Evolutionary conservation across 2,113 vertebrate genomes (phyloP).

Genomic region (Pterophyllum scalare): DNA sequence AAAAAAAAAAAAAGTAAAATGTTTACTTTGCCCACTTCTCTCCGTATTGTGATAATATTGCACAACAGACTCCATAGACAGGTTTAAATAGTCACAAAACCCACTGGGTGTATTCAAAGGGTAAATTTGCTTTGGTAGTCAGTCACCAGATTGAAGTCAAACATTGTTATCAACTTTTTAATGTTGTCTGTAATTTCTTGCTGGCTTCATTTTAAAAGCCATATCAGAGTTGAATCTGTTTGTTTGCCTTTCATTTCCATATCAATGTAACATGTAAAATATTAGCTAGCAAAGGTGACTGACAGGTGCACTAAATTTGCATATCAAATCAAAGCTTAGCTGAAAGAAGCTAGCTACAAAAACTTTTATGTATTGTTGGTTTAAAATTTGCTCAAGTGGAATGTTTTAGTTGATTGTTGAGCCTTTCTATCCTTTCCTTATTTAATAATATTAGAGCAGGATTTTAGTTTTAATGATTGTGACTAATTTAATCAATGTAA

Average conservation of each 20-base stretch:
- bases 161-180: background rate
- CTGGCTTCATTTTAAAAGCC: background rate
- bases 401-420: background rate
- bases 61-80: constrained; percentile 65
- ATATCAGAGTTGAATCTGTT: background rate
- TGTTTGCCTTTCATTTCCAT: constrained; percentile 1
- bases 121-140: background rate
- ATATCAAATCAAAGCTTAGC: background rate
- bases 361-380: background rate
- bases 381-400: background rate
- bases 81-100: background rate
- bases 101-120: background rate
- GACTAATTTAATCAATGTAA: background rate
- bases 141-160: background rate
- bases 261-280: background rate
- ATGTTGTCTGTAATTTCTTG: background rate
- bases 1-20: constrained; percentile 18
- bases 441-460: background rate
- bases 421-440: background rate
- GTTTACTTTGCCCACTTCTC: constrained; percentile 36
- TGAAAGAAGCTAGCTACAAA: background rate
- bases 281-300: background rate
- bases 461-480: background rate
- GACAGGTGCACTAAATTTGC: background rate
- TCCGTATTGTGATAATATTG: constrained; percentile 40